Base-by-base conservation (phyloP, 35 echinoderm and acorn worm species). In the Hemicentrotus pulcherrimus region DNA sequence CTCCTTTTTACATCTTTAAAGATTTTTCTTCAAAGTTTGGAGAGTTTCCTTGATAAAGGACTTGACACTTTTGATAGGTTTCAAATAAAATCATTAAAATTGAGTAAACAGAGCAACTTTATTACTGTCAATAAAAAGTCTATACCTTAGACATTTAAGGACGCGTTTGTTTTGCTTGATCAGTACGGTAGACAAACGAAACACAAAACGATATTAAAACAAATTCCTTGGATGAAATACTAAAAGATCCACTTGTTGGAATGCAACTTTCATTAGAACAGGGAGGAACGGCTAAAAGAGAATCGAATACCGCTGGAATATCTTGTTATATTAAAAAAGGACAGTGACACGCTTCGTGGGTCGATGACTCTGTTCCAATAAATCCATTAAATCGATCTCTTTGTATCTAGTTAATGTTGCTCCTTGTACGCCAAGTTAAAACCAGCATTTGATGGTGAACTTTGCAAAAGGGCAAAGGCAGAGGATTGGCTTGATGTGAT, bases 381-480 rank as follows among this genome's bases (percentile, higher is more conserved):
- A 78, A 78, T 78, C 65, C 24, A 28, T 78, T 78, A 78, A 78
- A 78, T 78, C 65, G 24, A 78, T 78, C 65, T 22, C 65, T 78
- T 78, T 78, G 65, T 78, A 78, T 78, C 65, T 78, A 78, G 65
- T 78, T 78, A 78, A 78, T 18, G 19, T 78, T 78, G 65, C 65
- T 78, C 19, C 65, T 78, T 78, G 65, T 28, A n/a, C 65, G 2
- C 16, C 2, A 22, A 78, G 24, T 22, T 78, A 78, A 78, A 78
- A 3, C 22, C 24, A 22, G 65, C n/a, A 18, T 78, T 78, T 78
- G 65, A 78, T 78, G 22, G 65, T 78, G 65, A 78, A 78, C 65
- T 78, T 78, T 78, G 5, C 22, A 78, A 78, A 78, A 78, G 65
- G 65, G 65, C 65, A 78, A 22, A 22, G 5, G 65, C 28, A 78